Base-by-base conservation (phyloP, 1,140 invertebrate genomes). In the Charaxes varanes region DNA sequence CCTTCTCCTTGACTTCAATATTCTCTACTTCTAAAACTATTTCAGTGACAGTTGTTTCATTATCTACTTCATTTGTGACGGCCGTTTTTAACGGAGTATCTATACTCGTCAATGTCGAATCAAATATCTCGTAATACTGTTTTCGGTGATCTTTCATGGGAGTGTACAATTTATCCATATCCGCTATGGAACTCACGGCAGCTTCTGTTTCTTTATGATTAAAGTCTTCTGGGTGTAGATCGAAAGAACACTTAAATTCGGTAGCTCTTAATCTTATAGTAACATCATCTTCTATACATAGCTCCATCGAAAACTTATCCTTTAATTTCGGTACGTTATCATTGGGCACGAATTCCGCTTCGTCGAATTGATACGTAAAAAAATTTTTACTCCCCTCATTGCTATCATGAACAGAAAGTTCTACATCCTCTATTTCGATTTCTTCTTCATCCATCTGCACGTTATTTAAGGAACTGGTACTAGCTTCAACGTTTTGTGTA, bases 51-150 rank as follows among this genome's bases (percentile, higher is more conserved):
- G 43, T 60, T 6, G 46, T 43, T 41, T 70, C 61, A 11, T 30
- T 34, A 8, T 59, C 50, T 13, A n/a, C 36, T 18, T 28, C 40
- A 42, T 38, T 62, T 28, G 62, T 56, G 40, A 55, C 62, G 36
- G 38, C 51, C n/a, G 30, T 18, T 55, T 79, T 82, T 14, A 78
- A 45, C 3, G 78, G 73, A 3, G 78, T 80, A 41, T 82, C 76
- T 28, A 82, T 56, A 48, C 74, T 82, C 3, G 71, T 76, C 5
- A 82, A 41, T 21, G 78, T 78, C 2, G 78, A 82, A 48, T 80
- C 73, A 48, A 82, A 82, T 46, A 82, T 66, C 38, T 78, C 66
- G 16, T 56, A 71, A 32, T 66, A 70, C 30, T 71, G 54, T 2
- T 49, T 49, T 52, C 58, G 46, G 5, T 41, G 28, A 33, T 72